These are phyloP conservation scores for Sisor rabdophorus DNA, from an alignment of 2,113 vertebrate species.

Conservation along the genomic window DNA sequence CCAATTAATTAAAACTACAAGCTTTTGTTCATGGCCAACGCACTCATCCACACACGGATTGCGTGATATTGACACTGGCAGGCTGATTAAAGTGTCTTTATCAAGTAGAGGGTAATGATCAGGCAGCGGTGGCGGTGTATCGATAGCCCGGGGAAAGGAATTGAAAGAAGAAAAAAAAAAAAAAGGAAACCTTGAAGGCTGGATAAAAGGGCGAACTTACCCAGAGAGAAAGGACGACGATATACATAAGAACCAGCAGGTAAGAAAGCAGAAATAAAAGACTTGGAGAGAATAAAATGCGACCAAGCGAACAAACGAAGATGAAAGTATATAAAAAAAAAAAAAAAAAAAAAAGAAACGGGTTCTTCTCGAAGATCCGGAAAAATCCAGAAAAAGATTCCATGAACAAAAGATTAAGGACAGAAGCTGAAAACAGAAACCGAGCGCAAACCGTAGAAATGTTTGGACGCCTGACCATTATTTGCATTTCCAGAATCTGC, in stretches of 20 bases:
- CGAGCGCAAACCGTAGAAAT: no score
- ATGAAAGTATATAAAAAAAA: background rate
- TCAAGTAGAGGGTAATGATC: constrained; percentile 11
- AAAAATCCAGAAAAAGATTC: background rate
- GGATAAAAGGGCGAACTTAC: background rate
- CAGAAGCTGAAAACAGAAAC: no score
- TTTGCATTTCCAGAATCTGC: no score
- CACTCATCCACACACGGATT: background rate
- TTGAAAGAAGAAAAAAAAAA: background rate
- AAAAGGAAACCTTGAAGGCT: background rate
- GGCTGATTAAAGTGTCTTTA: constrained; percentile 14
- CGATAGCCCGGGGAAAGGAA: background rate
- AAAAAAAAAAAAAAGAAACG: background rate
- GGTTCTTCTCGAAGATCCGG: background rate
- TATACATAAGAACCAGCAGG: background rate
- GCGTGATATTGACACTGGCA: background rate
- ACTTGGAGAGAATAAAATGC: background rate
- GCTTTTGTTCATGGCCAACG: constrained; percentile 1
- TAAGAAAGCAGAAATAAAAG: background rate
- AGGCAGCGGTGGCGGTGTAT: background rate
- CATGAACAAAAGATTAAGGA: background rate
- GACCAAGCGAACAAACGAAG: background rate
- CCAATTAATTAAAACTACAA: constrained; percentile 4
- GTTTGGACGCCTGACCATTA: background rate
- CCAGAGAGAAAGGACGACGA: background rate